Evolutionary conservation across 1,140 invertebrate species (phyloP), one percentile per base, ranked within the genome.

Genomic region (Panagrolaimus sp.): DNA sequence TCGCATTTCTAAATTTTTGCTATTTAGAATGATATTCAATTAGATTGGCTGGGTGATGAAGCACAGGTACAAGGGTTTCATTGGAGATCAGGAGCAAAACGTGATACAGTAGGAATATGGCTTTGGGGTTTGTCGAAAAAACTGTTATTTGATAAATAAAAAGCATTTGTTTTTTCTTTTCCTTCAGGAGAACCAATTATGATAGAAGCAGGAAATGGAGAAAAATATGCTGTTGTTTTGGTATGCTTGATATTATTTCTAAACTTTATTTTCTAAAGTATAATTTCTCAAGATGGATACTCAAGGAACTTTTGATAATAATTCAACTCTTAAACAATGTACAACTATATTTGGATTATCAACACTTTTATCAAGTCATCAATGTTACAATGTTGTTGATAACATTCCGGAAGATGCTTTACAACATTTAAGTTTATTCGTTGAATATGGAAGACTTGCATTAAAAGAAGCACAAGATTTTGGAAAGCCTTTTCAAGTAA

Each of bases 391-490:
- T 75, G 72, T 87, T 62, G 84, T 84, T 31, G 84, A 85, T 66
- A 86, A 85, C 71, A 85, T 87, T 46, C 85, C 86, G 67, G 86
- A 87, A 73, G 86, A 87, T 77, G 84, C 86, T 71, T 70, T 87
- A 7, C 84, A 87, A 68, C 83, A 86, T 78, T 77, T 87, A 62
- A 83, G 85, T 85, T 83, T 96, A 48, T 98, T 98, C 83, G 96
- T 92, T n/a, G 94, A 98, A 83, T 98, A 97, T 84, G 94, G 94
- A 0, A 87, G 93, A 72, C 85, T 98, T 73, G 94, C 93, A n/a
- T 84, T 95, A 61, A 91, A 91, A 73, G 92, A 92, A 81, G 90
- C 91, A 61, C 90, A 84, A 67, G 68, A 80, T 45, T 80, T 82
- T 45, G 81, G 80, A 11, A 89, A 74, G 91, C 91, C 95, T 5